Evolutionary conservation across 2,113 vertebrate genomes (phyloP).

Genomic region (Hypanus sabinus): DNA sequence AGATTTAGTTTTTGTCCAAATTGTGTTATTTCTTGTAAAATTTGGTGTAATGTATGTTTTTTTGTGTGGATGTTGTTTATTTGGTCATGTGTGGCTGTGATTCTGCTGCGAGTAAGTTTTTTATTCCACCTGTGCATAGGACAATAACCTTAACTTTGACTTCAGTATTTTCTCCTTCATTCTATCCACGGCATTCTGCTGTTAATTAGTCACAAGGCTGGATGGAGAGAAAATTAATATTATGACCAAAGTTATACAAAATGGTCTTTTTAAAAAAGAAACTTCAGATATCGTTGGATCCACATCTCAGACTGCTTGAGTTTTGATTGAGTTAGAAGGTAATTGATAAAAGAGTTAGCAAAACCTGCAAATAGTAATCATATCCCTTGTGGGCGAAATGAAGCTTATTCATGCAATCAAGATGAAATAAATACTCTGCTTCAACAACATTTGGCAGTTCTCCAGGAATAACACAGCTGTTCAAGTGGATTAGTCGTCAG

Average conservation of each 20-base stretch:
- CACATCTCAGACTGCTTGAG: background rate
- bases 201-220: background rate
- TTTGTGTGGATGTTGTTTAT: no score
- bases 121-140: no score
- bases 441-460: slow-evolving; percentile 54
- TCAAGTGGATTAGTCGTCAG: slow-evolving; percentile 70
- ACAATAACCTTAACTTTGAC: no score
- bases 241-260: background rate
- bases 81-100: no score
- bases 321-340: slow-evolving; percentile 21
- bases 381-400: slow-evolving; percentile 42
- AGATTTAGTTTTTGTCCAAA: no score
- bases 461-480: slow-evolving; percentile 75
- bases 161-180: background rate
- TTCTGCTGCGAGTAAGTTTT: no score
- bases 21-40: no score
- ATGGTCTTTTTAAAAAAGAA: background rate
- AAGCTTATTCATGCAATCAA: slow-evolving; percentile 40
- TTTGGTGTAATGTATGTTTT: no score
- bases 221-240: background rate
- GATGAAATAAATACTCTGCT: slow-evolving; percentile 47
- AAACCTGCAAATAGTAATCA: slow-evolving; percentile 41
- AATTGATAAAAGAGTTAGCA: slow-evolving; percentile 29
- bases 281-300: background rate
- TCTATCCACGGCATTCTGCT: background rate